Conservation (phyloP, 2,888 invertebrate species). For the Oligia strigilis region DNA sequence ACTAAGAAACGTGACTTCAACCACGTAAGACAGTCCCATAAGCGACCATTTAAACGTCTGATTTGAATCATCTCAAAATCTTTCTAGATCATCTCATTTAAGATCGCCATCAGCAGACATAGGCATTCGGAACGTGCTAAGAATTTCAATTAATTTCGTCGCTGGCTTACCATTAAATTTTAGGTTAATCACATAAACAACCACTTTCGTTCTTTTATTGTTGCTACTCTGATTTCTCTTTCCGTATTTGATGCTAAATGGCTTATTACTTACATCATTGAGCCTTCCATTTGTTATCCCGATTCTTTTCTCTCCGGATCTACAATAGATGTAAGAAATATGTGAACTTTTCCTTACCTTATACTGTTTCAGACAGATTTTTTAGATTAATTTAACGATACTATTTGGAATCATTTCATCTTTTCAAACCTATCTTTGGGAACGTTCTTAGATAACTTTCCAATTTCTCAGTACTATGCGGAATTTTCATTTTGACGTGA, state of each 20-base stretch:
- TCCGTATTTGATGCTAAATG: constrained; percentile 21
- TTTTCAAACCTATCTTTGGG: no score
- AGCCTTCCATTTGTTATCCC: background rate
- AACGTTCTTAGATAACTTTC: background rate
- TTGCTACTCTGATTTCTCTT: constrained; percentile 53
- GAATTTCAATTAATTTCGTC: constrained; percentile 48
- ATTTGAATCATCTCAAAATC: constrained; percentile 14
- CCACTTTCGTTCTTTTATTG: constrained; percentile 54
- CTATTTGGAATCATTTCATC: background rate
- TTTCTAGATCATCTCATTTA: constrained; percentile 31
- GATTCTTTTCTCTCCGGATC: background rate
- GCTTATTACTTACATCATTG: constrained; percentile 18
- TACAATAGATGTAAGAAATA: no score
- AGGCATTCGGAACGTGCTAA: constrained; percentile 22
- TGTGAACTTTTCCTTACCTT: no score
- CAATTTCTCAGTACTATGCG: background rate
- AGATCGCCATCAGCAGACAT: constrained; percentile 15
- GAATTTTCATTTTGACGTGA: no score
- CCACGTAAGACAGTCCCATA: constrained; percentile 5
- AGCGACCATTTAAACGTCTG: background rate
- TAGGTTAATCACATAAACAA: constrained; percentile 48
- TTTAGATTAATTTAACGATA: background rate
- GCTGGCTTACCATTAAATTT: constrained; percentile 23
- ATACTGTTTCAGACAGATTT: background rate
- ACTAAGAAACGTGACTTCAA: background rate